phyloP scores from a whole-genome alignment of 1,140 invertebrate genomes.

The Manduca sexta region DNA sequence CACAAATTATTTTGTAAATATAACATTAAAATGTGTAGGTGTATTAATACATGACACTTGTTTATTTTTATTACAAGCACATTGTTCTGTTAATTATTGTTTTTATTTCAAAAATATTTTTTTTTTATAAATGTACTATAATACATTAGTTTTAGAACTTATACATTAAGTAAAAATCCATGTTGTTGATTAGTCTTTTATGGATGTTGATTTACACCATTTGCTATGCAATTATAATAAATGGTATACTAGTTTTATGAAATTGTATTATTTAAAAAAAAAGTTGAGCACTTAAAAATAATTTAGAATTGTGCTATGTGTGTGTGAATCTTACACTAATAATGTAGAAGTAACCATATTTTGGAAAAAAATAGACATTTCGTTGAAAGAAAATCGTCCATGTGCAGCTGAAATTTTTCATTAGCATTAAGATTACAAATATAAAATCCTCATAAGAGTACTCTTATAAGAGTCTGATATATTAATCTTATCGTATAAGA shows the following conservation, averaged over 20 bases:
- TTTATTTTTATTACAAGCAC: conserved; percentile 58
- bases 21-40: conserved; percentile 38
- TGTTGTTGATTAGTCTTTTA: conserved; percentile 70
- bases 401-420: too few species aligned
- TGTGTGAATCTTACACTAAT: too few species aligned
- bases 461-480: too few species aligned
- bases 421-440: too few species aligned
- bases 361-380: too few species aligned
- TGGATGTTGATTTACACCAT: conserved; percentile 70
- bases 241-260: conserved; percentile 50
- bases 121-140: conserved; percentile 55
- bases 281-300: too few species aligned
- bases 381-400: too few species aligned
- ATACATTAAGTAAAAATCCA: conserved; percentile 58
- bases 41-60: conserved; percentile 56
- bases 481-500: too few species aligned
- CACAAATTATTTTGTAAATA: conserved; percentile 52
- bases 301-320: too few species aligned
- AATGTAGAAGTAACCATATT: too few species aligned
- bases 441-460: too few species aligned
- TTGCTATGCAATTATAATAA: conserved; percentile 69
- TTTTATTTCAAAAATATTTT: conserved; percentile 63
- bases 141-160: conserved; percentile 48
- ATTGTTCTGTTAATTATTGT: conserved; percentile 68
- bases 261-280: conserved; percentile 11